Conservation (phyloP, 2,797 vertebrate species). For the Cossypha caffra region DNA sequence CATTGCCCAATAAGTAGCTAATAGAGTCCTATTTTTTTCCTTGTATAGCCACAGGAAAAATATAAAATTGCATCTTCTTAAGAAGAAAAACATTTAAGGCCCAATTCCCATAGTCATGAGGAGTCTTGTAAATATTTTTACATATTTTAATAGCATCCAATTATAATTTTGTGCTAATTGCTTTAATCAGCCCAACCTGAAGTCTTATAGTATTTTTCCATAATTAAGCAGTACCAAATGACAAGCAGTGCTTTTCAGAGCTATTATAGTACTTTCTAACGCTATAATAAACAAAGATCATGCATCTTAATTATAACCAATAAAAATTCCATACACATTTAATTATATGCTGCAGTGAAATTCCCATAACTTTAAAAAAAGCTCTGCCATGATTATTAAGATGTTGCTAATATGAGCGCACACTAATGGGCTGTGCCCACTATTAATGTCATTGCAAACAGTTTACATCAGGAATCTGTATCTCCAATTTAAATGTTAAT, state of each 20-base stretch:
- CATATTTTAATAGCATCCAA: constrained; percentile 44
- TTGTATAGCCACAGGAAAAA: neutral
- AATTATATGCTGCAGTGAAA: constrained; percentile 75
- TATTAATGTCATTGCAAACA: constrained; percentile 54
- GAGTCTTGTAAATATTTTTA: constrained; percentile 61
- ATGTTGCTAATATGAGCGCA: constrained; percentile 58
- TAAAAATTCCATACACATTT: constrained; percentile 75
- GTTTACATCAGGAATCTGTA: constrained; percentile 40
- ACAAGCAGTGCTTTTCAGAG: constrained; percentile 50
- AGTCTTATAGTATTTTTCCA: constrained; percentile 56
- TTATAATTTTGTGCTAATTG: constrained; percentile 65
- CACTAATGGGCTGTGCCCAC: constrained; percentile 55
- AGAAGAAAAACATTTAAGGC: constrained; percentile 13
- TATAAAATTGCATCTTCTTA: constrained; percentile 14
- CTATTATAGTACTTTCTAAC: constrained; percentile 57
- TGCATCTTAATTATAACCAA: constrained; percentile 76
- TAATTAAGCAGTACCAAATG: constrained; percentile 71
- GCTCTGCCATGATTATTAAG: constrained; percentile 46
- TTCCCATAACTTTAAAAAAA: constrained; percentile 66
- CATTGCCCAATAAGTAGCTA: neutral
- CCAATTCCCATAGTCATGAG: neutral
- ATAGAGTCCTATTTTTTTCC: neutral
- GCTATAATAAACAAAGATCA: constrained; percentile 72
- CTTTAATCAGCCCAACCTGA: constrained; percentile 66
- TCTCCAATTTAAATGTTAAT: constrained; percentile 65